These are phyloP conservation scores for Synchiropus splendidus DNA, from an alignment of 2,113 vertebrate species.

Conservation along the genomic window DNA sequence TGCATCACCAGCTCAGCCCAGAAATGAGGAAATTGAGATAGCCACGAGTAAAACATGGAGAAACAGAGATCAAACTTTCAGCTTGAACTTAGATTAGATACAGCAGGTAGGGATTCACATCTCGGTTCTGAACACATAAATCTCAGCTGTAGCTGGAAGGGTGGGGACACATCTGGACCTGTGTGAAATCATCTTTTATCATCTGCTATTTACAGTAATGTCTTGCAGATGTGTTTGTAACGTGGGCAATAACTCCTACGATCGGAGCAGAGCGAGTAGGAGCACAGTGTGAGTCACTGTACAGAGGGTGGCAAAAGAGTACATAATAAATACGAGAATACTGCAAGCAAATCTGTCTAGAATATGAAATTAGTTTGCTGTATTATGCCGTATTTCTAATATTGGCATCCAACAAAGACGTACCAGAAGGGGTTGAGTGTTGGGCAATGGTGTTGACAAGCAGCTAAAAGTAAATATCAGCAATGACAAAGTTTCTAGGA, in stretches of 20 bases:
- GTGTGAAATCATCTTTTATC: conserved; percentile 55
- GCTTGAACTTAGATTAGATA: no score
- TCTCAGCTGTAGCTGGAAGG: conserved; percentile 10
- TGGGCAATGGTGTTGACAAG: conserved; percentile 12
- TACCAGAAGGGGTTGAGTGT: no score
- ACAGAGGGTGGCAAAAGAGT: no score
- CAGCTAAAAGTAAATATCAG: conserved; percentile 31
- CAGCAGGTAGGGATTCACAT: conserved; percentile 1
- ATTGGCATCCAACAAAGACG: no score
- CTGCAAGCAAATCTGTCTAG: no score
- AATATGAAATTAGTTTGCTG: no score
- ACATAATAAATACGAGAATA: no score
- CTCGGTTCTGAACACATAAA: conserved; percentile 22
- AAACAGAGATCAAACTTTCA: no score
- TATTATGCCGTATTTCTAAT: no score
- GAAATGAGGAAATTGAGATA: no score
- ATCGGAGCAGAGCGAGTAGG: conserved; percentile 16
- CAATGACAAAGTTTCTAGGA: conserved; percentile 23
- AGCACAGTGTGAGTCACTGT: neutral
- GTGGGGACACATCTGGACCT: conserved; percentile 41
- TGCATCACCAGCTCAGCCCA: no score
- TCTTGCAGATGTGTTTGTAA: conserved; percentile 48
- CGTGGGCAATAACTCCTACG: conserved; percentile 24
- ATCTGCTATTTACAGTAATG: conserved; percentile 56
- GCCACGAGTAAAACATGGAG: no score